These are phyloP conservation scores for Chlorops oryzae DNA, from an alignment of 1,140 invertebrate species.

Conservation along the genomic window DNA sequence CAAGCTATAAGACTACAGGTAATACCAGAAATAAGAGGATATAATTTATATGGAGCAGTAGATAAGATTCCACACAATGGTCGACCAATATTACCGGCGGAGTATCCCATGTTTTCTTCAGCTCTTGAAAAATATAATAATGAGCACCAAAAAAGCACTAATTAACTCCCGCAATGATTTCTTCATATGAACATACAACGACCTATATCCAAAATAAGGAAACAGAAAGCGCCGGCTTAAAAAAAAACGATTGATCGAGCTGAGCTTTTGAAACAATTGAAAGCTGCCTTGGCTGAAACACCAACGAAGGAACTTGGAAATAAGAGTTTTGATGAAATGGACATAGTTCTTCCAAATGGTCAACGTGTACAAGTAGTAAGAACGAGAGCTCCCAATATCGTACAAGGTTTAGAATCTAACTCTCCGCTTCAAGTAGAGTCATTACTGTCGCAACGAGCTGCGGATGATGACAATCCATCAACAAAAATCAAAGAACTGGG, in stretches of 20 bases:
- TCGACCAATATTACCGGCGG: conserved; percentile 48
- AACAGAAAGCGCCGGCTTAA: no score
- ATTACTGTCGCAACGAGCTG: conserved; percentile 32
- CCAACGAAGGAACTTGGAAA: conserved; percentile 56
- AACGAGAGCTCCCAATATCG: conserved; percentile 58
- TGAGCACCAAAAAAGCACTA: no score
- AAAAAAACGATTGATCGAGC: conserved; percentile 51
- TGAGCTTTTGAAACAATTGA: conserved; percentile 63
- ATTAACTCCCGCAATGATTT: no score
- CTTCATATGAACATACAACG: no score
- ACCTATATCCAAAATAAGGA: no score
- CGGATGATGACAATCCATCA: no score
- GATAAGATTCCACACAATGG: no score
- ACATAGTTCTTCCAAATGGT: conserved; percentile 65
- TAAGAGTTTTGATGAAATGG: conserved; percentile 64
- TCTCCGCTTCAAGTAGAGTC: conserved; percentile 40
- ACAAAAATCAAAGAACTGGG: conserved; percentile 62
- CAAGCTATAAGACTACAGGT: conserved; percentile 54
- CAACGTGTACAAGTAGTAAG: conserved; percentile 67
- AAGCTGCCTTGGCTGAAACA: conserved; percentile 62
- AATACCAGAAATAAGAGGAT: no score
- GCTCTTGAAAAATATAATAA: conserved; percentile 51
- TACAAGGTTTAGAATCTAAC: conserved; percentile 45
- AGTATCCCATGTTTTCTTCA: conserved; percentile 45
- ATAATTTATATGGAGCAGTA: no score